Evolutionary conservation across 2,113 vertebrate species (phyloP).

Genomic region (Silurus meridionalis): DNA sequence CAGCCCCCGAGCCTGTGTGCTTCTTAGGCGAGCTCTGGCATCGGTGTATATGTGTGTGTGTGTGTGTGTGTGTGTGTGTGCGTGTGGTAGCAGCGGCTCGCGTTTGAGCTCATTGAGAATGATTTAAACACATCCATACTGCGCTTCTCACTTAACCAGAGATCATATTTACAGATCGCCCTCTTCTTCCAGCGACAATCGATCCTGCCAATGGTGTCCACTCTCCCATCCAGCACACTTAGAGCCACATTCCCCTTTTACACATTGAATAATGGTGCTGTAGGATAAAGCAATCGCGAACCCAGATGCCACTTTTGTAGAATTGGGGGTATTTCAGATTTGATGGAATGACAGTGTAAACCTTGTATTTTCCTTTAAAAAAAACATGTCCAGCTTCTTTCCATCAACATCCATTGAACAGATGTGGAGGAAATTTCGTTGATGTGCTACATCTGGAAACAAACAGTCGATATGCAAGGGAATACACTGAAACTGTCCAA

Average conservation of each 20-base stretch:
- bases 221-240: not conserved
- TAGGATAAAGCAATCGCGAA: constrained; percentile 4
- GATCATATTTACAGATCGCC: constrained; percentile 67
- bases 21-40: constrained; percentile 41
- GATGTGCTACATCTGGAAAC: constrained; percentile 11
- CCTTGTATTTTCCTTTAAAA: not conserved
- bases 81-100: constrained; percentile 45
- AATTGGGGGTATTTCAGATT: constrained; percentile 5
- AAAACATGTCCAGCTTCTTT: not conserved
- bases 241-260: not conserved
- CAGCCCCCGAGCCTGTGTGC: constrained; percentile 8
- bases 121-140: constrained; percentile 63
- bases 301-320: constrained; percentile 12
- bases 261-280: constrained; percentile 23
- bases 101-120: constrained; percentile 62
- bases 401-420: constrained; percentile 13
- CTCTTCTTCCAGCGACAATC: constrained; percentile 50
- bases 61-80: too few species aligned
- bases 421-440: constrained; percentile 9
- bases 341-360: constrained; percentile 18
- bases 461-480: not conserved
- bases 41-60: not conserved
- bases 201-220: constrained; percentile 52
- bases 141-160: constrained; percentile 67
- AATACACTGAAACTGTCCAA: not conserved